phyloP scores from a whole-genome alignment of 30 jellyfish, hydroid and myxozoan genomes.

The Chironex yamaguchii region DNA sequence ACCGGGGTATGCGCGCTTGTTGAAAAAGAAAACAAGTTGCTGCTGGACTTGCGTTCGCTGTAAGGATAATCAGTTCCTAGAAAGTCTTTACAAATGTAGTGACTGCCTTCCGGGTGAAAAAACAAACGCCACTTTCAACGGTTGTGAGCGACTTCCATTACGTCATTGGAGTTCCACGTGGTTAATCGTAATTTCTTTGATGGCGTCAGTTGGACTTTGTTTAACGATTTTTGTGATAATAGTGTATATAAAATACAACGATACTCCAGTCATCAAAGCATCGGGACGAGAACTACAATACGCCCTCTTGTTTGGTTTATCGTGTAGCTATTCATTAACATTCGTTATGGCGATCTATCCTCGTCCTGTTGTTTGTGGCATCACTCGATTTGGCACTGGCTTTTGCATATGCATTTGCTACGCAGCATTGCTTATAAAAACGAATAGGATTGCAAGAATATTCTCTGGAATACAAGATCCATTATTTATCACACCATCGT shows the following conservation, averaged over 20 bases:
- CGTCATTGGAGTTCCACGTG: slow-evolving; percentile 71
- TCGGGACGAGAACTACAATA: slow-evolving; percentile 87
- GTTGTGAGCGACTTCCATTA: slow-evolving; percentile 60
- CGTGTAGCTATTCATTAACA: slow-evolving; percentile 62
- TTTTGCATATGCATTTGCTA: slow-evolving; percentile 75
- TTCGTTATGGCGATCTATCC: slow-evolving; percentile 80
- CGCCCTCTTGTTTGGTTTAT: slow-evolving; percentile 70
- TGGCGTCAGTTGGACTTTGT: slow-evolving; percentile 81
- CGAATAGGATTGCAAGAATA: slow-evolving; percentile 92
- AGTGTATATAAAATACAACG: slow-evolving; percentile 50
- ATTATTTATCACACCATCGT: slow-evolving; percentile 78
- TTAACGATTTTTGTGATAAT: slow-evolving; percentile 60
- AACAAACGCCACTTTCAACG: slow-evolving; percentile 30
- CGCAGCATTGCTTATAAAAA: slow-evolving; percentile 80
- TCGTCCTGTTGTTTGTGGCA: slow-evolving; percentile 60
- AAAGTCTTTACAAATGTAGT: slow-evolving; percentile 39
- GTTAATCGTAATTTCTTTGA: slow-evolving; percentile 66
- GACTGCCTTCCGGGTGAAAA: slow-evolving; percentile 43
- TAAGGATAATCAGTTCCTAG: slow-evolving; percentile 60
- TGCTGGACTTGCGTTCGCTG: slow-evolving; percentile 88
- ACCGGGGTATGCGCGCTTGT: slow-evolving; percentile 32
- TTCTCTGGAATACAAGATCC: slow-evolving; percentile 87
- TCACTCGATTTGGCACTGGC: slow-evolving; percentile 85
- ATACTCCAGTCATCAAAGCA: slow-evolving; percentile 86
- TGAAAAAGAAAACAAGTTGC: slow-evolving; percentile 48